Base-by-base conservation (phyloP, 1,140 invertebrate species). In the Drosophila chauvacae region DNA sequence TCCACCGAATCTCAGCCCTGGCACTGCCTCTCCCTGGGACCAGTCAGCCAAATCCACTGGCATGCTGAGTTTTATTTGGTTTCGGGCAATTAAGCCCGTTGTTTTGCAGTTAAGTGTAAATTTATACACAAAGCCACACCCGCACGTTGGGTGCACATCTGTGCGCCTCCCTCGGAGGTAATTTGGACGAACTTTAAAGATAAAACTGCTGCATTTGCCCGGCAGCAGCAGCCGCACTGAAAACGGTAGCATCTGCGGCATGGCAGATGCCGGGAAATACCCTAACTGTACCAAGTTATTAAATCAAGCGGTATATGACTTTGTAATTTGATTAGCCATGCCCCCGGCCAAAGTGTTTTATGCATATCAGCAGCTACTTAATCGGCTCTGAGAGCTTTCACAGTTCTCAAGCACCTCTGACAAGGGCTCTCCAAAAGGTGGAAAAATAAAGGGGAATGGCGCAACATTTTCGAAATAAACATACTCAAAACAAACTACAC, bases 31-130 rank as follows among this genome's bases (percentile, higher is more conserved):
- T 53, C 44, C 23, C 64, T 41, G 35, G 44, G 30, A 45, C 53
- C 48, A 69, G 37, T 56, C n/a, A 42, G 28, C 63, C 63, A 53
- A 45, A 18, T 51, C 45, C 59, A 30, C 47, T 86, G 70, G 63
- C 76, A 63, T 63, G 63, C 59, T 73, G 63, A 66, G 71, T 84
- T 88, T 87, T 88, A 80, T 87, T 82, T 69, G 71, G 80, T 80
- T 90, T 84, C 69, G 84, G 80, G 77, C 77, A 88, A 88, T 87
- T 87, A 87, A 88, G 84, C 81, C 59, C 75, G 80, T 78, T 88
- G 84, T 78, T 88, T 84, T 69, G 77, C 80, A 78, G 80, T 90
- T 84, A 84, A 81, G 84, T 87, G 79, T 76, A 80, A 80, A 82
- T 77, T 72, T 66, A 73, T 65, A 77, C 66, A 82, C 55, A 61